Evolutionary conservation across 2,797 vertebrate genomes (phyloP).

Genomic region (Leptatherina wallacei): DNA sequence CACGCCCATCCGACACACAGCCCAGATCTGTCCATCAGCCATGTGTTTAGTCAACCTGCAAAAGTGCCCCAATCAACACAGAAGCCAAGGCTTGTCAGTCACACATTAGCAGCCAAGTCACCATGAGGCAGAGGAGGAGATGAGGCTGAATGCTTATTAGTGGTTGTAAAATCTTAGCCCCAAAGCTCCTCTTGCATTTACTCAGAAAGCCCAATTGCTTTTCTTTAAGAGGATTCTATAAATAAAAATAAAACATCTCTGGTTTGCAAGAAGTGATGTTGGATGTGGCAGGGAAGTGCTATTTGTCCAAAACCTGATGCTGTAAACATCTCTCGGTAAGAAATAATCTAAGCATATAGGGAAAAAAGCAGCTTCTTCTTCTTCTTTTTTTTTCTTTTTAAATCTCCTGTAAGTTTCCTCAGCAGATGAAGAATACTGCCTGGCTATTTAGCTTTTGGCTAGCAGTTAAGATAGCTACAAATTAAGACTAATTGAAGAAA

Average conservation of each 20-base stretch:
- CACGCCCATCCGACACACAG: constrained; percentile 55
- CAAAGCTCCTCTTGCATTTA: constrained; percentile 69
- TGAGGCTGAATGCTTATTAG: constrained; percentile 81
- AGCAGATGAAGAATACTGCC: constrained; percentile 5
- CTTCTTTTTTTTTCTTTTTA: constrained; percentile 1
- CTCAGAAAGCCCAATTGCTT: constrained; percentile 54
- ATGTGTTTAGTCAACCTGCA: constrained; percentile 61
- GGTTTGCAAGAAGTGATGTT: constrained; percentile 13
- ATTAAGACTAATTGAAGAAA: constrained; percentile 34
- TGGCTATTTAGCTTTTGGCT: constrained; percentile 30
- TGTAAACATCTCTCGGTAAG: constrained; percentile 27
- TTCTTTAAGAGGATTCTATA: constrained; percentile 48
- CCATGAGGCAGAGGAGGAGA: constrained; percentile 77
- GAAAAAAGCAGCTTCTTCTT: constrained; percentile 18
- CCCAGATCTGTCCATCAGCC: constrained; percentile 73
- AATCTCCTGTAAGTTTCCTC: constrained; percentile 37
- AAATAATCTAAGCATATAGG: constrained; percentile 23
- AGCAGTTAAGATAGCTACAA: constrained; percentile 15
- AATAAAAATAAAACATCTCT: constrained; percentile 9
- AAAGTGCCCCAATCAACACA: constrained; percentile 67
- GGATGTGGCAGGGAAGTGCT: constrained; percentile 10
- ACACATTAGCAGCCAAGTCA: constrained; percentile 78
- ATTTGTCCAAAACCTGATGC: constrained; percentile 28
- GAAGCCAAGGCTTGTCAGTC: constrained; percentile 76
- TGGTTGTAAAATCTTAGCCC: constrained; percentile 79